Evolutionary conservation across 37 sponge, comb jelly and placozoan species (phyloP), one percentile per base, ranked within the genome.

Genomic region (Agelas oroides): DNA sequence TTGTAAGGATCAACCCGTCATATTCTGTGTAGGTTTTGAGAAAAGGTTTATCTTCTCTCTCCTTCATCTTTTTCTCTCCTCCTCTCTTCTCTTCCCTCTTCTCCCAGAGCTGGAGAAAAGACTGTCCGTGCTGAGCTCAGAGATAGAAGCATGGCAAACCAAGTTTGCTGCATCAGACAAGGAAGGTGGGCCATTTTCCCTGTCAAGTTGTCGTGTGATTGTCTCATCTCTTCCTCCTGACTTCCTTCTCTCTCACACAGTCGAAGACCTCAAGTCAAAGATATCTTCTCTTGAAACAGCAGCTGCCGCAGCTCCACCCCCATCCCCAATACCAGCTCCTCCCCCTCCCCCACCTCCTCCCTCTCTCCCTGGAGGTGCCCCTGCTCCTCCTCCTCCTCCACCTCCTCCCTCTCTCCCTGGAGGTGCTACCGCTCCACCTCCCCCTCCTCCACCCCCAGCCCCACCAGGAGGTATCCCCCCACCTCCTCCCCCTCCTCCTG

Each of bases 401-500:
- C n/a, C n/a, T n/a, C 65, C 65, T 37, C 65, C 65, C 19, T 75
- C 75, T 39, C 68, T 58, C 17, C 3, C 19, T 75, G 30, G 66
- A 52, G 87, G 61, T 41, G 70, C 60, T 11, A 56, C 36, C 25
- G 30, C 38, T 12, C 86, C 86, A 35, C 69, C 79, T 17, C 70
- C 74, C 1, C 65, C 74, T 35, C 81, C 88, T 57, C 92, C 92
- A 33, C 91, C 86, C 27, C 85, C 87, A 56, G 82, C 83, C 30
- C 85, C 84, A 16, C 84, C 80, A 40, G 78, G 84, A 33, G 71
- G 77, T 53, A 71, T 66, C 39, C 81, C 81, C 2, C 75, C 91
- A 0, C 91, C 91, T 70, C 91, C 91, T 18, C 91, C 91, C 36
- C 91, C 86, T 39, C 91, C 91, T 35, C 71, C 86, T 20, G 34